Evolutionary conservation across 2,888 invertebrate species (phyloP), one percentile per base, ranked within the genome.

Genomic region (Campoplex nolae): DNA sequence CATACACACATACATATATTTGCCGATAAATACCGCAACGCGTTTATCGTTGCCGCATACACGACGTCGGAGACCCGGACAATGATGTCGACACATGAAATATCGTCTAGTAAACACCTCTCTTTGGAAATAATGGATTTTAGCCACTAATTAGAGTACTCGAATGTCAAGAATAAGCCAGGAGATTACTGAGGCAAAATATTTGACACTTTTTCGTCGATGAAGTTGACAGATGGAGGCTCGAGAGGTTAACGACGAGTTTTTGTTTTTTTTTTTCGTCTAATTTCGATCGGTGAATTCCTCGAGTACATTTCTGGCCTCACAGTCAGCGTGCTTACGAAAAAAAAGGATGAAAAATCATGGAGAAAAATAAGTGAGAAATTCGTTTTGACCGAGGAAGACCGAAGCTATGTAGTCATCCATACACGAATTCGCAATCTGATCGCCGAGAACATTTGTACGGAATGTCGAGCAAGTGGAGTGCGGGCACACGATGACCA

Each of bases 391-490:
- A 68, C 45, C 79, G 70, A 23, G 16, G n/a, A 84, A 67, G 80
- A 71, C 38, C 74, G 51, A 56, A 73, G 32, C 62, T 70, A 58
- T 82, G 62, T 81, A 67, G 74, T 67, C 32, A 38, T 54, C 45
- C 38, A 77, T 58, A 62, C 23, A 70, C 56, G 54, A 62, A 62
- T 68, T 67, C 54, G 56, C 65, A 90, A 93, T 93, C 92, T 92
- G 92, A 92, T 92, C 90, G 89, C 78, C 75, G 76, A 86, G 88
- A 91, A 92, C 92, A 92, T 91, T 92, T 92, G 92, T 92, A 91
- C 86, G 91, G 93, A 92, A 92, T 92, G 93, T 93, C 92, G 91
- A 91, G 92, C 91, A 92, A 92, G 91, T 90, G 90, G 90, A 90
- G 90, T 89, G 86, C 42, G 65, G 23, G 23, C 23, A 23, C 76